Base-by-base conservation (phyloP, 1,140 invertebrate genomes). In the Apis cerana region DNA sequence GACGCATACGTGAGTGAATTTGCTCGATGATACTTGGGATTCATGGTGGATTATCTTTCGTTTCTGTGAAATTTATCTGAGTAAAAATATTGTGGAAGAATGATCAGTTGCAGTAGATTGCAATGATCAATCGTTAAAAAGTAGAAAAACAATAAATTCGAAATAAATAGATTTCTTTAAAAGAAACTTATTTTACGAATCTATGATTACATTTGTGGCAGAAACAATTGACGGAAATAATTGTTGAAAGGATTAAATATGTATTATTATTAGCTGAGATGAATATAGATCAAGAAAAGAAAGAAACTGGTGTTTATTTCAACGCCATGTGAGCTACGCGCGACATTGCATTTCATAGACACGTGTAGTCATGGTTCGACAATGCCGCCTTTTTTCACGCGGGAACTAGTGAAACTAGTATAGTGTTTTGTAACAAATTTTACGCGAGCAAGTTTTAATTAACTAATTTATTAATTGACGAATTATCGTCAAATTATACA, bases 1-100 rank as follows among this genome's bases (percentile, higher is more conserved):
- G 80, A 82, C 71, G 43, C 80, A 82, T 65, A 76, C 76, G 82
- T 83, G 76, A 78, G 82, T 83, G 81, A 21, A 70, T 54, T 69
- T 65, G 48, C 1, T 33, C 17, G 17, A 21, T n/a, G 21, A n/a
- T 69, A 52, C 19, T 0, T 19, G 12, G 54, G 0, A 43, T 43
- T 21, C 19, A 13, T 19, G 9, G 59, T 43, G 54, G 15, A 48
- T 12, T 2, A 33, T 5, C 43, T 7, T 56, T 15, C 12, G 43
- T 58, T 68, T 52, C 8, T 15, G 59, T 23, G 69, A 74, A n/a
- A 3, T 19, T 52, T 65, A 43, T 64, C 21, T 54, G 23, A 19
- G 13, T 33, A 12, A 52, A 43, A 17, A 54, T 54, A 75, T 75
- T 15, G 74, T n/a, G 27, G 27, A 15, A 4, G 7, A 59, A 33